Conservation (phyloP, 2,113 vertebrate genomes). For the Microcebus griseorufus region DNA sequence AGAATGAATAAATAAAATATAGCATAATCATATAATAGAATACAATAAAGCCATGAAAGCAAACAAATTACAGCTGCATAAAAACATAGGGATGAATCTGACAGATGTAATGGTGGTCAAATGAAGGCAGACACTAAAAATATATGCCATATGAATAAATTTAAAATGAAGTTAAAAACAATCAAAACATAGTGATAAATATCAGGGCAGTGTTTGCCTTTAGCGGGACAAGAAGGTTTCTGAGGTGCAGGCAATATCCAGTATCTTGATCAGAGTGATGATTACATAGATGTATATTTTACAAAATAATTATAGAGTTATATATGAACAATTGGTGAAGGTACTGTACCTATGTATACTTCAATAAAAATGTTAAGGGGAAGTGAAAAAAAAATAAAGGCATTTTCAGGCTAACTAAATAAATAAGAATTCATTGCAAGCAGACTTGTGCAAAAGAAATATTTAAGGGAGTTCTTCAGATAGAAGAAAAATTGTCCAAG, state of each 20-base stretch:
- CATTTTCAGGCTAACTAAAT: neutral
- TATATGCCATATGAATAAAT: neutral
- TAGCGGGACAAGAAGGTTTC: neutral
- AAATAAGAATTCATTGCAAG: neutral
- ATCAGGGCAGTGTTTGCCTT: neutral
- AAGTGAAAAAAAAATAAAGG: neutral
- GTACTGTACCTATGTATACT: neutral
- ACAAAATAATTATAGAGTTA: neutral
- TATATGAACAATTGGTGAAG: neutral
- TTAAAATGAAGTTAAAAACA: neutral
- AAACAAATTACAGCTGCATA: neutral
- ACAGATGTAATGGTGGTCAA: neutral
- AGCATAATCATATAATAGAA: neutral
- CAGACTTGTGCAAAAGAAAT: neutral
- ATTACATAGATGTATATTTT: neutral
- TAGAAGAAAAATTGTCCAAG: neutral
- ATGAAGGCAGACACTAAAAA: neutral
- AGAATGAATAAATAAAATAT: neutral
- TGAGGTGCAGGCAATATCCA: neutral
- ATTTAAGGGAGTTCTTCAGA: neutral
- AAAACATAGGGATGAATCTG: neutral
- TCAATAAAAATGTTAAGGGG: neutral
- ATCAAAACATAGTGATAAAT: neutral
- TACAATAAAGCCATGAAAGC: neutral
- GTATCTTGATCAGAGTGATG: neutral